Base-by-base conservation (phyloP, 2,797 vertebrate species). In the Smutsia temminckii region DNA sequence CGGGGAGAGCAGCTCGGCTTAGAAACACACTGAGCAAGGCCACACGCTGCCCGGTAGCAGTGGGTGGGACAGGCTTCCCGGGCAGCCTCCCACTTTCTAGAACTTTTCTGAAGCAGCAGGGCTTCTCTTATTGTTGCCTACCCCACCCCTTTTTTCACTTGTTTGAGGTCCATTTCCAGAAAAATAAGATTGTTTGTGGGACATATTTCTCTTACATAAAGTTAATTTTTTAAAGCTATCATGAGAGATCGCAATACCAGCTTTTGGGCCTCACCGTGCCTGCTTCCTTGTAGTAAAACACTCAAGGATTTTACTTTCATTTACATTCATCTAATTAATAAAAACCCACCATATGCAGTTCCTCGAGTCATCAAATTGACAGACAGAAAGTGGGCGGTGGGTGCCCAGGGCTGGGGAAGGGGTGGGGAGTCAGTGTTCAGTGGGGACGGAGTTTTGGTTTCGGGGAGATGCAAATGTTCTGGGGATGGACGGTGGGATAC, bases 11-110 rank as follows among this genome's bases (percentile, higher is more conserved):
- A 5, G 17, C 42, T 37, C 0, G 4, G 42, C 23, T 83, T 83
- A 96, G n/a, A 68, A 16, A 92, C 0, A 0, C 53, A 11, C 2
- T 0, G 27, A 61, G 27, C 17, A 11, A 46, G 53, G 77, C 7
- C 11, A 13, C 34, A 6, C 2, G 1, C 27, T 27, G 3, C 57
- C 32, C 5, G 37, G 32, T 40, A 27, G 29, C 7, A 5, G 37
- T 3, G 14, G 23, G 4, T 1, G 27, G 21, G 11, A 51, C 69
- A 34, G 37, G 51, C 20, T 80, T n/a, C 37, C 46, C 32, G 11
- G 10, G 27, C 53, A 20, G 37, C 40, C 12, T 25, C 16, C 18
- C 49, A 16, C 57, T 64, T 63, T 29, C 78, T 27, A 46, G 69
- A 85, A 66, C 49, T 61, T 64, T 34, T 46, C 25, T 23, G 64